Evolutionary conservation across 2,888 invertebrate genomes (phyloP).

Genomic region (Protula sp.): DNA sequence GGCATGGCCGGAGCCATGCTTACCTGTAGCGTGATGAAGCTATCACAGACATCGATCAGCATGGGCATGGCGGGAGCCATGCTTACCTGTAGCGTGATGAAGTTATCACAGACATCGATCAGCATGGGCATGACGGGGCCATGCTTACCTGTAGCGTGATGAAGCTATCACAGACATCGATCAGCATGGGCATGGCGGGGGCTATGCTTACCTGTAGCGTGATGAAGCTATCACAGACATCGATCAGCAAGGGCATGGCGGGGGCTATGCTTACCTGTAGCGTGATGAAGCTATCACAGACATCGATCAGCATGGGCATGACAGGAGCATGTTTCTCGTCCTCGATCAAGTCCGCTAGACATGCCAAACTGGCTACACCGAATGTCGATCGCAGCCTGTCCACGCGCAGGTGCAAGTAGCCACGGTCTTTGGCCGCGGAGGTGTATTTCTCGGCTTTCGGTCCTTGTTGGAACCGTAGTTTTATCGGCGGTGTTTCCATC

Average conservation of each 20-base stretch:
- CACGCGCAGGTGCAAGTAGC: conserved; percentile 19
- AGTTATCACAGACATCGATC: too few relatives aligned
- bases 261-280: conserved; percentile 30
- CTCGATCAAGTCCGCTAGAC: conserved; percentile 76
- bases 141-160: too few relatives aligned
- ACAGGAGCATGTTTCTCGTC: conserved; percentile 78
- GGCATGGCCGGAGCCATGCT: conserved; percentile 77
- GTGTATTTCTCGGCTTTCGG: conserved; percentile 11
- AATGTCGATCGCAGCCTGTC: conserved; percentile 33
- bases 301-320: conserved; percentile 63
- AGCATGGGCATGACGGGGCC: too few relatives aligned
- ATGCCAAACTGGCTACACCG: conserved; percentile 67
- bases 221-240: too few relatives aligned
- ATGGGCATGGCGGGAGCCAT: too few relatives aligned
- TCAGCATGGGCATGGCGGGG: too few relatives aligned
- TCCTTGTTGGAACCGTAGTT: conserved; percentile 6
- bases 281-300: conserved; percentile 29
- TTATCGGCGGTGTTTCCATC: neutral
- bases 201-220: too few relatives aligned
- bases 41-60: too few relatives aligned
- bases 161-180: too few relatives aligned
- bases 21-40: too few relatives aligned
- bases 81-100: too few relatives aligned
- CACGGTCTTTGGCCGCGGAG: conserved; percentile 23
- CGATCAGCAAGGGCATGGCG: too few relatives aligned